Conservation (phyloP, 2,113 vertebrate genomes). For the Dinomys branickii region DNA sequence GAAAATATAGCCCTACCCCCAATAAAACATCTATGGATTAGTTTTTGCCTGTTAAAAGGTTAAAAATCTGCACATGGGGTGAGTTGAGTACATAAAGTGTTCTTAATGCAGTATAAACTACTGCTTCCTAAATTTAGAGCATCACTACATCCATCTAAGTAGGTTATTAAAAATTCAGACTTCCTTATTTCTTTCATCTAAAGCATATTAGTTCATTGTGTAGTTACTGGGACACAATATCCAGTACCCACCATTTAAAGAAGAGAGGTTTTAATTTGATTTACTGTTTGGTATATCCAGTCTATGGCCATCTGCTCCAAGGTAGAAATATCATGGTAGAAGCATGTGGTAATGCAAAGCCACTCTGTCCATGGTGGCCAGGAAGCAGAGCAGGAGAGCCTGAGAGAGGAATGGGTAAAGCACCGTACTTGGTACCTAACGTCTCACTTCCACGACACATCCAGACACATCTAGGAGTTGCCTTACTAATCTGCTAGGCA, state of each 20-base stretch:
- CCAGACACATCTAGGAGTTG: no score
- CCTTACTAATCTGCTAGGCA: no score
- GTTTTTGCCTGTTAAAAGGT: neutral
- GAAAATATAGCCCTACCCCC: neutral
- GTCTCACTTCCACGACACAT: neutral
- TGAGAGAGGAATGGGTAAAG: neutral
- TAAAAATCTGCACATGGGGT: neutral
- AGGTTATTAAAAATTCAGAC: neutral
- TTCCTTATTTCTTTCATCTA: slow-evolving; percentile 8
- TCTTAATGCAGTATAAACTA: neutral
- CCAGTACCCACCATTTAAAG: neutral
- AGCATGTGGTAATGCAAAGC: neutral
- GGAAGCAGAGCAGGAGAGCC: neutral
- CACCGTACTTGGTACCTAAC: neutral
- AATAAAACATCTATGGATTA: neutral
- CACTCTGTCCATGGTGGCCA: neutral
- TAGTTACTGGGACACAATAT: neutral
- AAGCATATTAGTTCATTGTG: neutral
- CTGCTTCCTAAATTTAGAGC: neutral
- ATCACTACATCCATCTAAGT: neutral
- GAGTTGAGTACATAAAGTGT: neutral
- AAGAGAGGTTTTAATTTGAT: neutral
- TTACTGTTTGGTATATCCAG: neutral
- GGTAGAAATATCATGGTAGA: neutral
- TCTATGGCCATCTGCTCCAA: neutral